Base-by-base conservation (phyloP, 2,888 invertebrate genomes). In the Polietes domitor region DNA sequence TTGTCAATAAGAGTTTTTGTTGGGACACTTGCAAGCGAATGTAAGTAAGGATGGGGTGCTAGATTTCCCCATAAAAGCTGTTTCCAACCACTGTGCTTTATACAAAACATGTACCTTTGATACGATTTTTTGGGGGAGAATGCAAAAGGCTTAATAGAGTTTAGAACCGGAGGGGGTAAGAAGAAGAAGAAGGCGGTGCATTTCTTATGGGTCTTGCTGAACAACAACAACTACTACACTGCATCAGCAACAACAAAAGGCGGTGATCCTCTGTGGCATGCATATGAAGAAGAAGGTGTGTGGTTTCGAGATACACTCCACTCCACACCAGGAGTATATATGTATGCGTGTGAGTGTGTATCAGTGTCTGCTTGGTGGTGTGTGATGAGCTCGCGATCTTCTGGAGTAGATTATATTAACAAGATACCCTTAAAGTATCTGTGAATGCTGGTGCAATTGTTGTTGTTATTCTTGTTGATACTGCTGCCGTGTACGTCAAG, bases 361-460 rank as follows among this genome's bases (percentile, higher is more conserved):
- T 81, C 55, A 73, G 58, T 37, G 37, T 53, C 26, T 12, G 26
- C 17, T n/a, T 37, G 71, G 26, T 26, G 58, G 26, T 65, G 28
- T 53, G 28, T 21, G 76, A 63, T 43, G 76, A 79, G 37, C 74
- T 80, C 9, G 63, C 65, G 80, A 74, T 84, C 76, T 73, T 81
- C n/a, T 76, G 68, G 68, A 43, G 43, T 24, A 81, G 84, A 84
- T 84, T 53, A 73, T 68, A 68, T 68, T 77, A 72, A 80, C 63
- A 75, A 77, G 47, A 65, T 79, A 84, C 84, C 84, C 84, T 84
- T 84, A 84, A 76, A 37, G 61, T 61, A 50, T 24, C 37, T 32
- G 5, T 24, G 6, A n/a, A 43, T 50, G 19, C 71, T 75, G 75
- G 32, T 71, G 72, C 55, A 43, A 70, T 74, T 65, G 76, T 68